phyloP scores from a whole-genome alignment of 2,113 vertebrate genomes.

The Channa maculata region DNA sequence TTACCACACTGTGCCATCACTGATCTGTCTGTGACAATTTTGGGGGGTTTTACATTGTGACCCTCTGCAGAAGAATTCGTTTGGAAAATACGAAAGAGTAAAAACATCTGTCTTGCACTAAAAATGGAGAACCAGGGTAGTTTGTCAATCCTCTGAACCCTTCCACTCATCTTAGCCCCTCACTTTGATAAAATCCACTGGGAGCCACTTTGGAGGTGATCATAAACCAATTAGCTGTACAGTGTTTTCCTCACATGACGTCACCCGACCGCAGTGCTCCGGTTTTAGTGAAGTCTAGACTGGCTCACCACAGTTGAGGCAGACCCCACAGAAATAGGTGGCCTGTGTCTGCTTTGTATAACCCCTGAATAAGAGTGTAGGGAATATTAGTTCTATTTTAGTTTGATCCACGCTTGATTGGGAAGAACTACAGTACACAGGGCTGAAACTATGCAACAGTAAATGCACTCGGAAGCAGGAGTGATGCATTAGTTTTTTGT shows the following conservation, averaged over 20 bases:
- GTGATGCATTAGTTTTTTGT: neutral
- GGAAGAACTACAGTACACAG: conserved; percentile 41
- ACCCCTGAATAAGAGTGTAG: conserved; percentile 20
- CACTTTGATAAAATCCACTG: conserved; percentile 46
- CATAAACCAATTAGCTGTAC: conserved; percentile 69
- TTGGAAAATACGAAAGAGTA: conserved; percentile 14
- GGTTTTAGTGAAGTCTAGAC: conserved; percentile 54
- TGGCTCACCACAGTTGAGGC: conserved; percentile 41
- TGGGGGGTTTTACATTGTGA: conserved; percentile 29
- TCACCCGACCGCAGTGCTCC: conserved; percentile 57
- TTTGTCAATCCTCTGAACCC: conserved; percentile 53
- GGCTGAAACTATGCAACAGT: conserved; percentile 20
- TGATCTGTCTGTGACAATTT: conserved; percentile 4
- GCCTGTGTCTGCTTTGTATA: conserved; percentile 28
- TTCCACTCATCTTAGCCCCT: conserved; percentile 49
- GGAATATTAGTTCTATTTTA: conserved; percentile 51
- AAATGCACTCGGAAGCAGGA: conserved; percentile 12
- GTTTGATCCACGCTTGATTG: conserved; percentile 42
- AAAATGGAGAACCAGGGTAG: conserved; percentile 43
- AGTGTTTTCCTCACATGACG: conserved; percentile 58
- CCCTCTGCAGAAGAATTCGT: conserved; percentile 25
- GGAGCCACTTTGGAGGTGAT: conserved; percentile 72
- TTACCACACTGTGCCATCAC: conserved; percentile 9
- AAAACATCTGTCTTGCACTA: conserved; percentile 32
- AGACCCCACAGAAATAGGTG: conserved; percentile 55